Conservation (phyloP, 2,113 vertebrate species). For the Stictonetta naevosa region DNA sequence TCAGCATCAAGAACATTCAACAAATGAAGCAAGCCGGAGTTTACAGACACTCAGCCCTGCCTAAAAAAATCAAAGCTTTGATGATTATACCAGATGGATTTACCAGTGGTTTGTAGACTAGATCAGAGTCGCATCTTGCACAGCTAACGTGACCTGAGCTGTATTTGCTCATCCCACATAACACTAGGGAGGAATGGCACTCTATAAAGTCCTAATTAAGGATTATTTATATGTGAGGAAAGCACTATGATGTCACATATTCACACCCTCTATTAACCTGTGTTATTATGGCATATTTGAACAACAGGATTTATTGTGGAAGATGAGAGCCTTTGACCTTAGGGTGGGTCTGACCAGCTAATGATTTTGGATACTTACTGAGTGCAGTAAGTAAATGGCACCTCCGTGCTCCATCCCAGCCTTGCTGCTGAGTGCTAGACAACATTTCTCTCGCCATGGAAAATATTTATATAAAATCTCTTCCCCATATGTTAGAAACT, state of each 20-base stretch:
- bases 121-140: not conserved
- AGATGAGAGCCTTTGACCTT: not conserved
- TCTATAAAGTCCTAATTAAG: not conserved
- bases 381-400: not conserved
- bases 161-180: not conserved
- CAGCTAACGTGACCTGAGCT: not conserved
- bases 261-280: not conserved
- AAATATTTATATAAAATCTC: not conserved
- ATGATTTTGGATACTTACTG: not conserved
- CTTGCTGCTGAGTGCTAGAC: not conserved
- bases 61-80: not conserved
- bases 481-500: not conserved
- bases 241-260: not conserved
- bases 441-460: not conserved
- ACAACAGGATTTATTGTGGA: not conserved
- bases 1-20: not conserved
- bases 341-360: not conserved
- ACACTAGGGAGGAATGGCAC: not conserved
- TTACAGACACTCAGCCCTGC: not conserved
- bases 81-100: not conserved
- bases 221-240: not conserved
- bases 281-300: not conserved
- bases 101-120: not conserved
- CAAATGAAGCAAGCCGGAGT: not conserved
- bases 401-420: not conserved